A percentile compares a stretch with the other conserved stretches of the same genome.
phyloP scores from a whole-genome alignment of 2,113 vertebrate species.

The Vanacampus margaritifer region DNA sequence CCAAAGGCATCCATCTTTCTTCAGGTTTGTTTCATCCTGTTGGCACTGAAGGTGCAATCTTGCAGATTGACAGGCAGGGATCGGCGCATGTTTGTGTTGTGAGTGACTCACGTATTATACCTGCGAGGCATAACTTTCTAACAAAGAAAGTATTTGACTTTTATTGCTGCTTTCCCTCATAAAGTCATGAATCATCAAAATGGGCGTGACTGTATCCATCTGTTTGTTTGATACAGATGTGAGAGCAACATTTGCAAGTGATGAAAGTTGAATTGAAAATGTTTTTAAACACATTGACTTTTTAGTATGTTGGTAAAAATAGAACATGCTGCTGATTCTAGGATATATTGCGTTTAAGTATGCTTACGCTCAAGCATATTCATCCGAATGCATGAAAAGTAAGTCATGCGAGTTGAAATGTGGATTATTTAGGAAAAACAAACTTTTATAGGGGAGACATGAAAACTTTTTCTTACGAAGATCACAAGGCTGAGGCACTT shows the following conservation, averaged over 20 bases:
- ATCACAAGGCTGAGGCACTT: too few relatives aligned
- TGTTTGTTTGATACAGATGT: not conserved
- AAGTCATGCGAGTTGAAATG: too few relatives aligned
- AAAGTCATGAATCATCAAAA: not conserved
- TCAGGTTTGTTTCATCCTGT: conserved; percentile 31
- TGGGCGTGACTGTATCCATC: not conserved
- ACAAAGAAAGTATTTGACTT: conserved; percentile 32
- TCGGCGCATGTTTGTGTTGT: conserved; percentile 6
- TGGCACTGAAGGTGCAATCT: conserved; percentile 11
- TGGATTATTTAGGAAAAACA: too few relatives aligned
- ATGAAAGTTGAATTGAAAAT: not conserved
- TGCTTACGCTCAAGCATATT: too few relatives aligned
- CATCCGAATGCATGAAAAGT: too few relatives aligned
- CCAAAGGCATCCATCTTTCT: conserved; percentile 32
- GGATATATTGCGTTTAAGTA: too few relatives aligned
- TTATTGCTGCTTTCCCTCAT: not conserved
- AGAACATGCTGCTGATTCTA: too few relatives aligned
- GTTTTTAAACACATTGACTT: not conserved
- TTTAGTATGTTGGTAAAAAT: too few relatives aligned
- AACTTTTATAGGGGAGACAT: too few relatives aligned
- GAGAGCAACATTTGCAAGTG: not conserved
- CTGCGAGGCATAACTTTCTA: conserved; percentile 34
- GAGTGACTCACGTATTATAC: conserved; percentile 37
- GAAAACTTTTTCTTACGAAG: too few relatives aligned
- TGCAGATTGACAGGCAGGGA: conserved; percentile 18